A percentile compares a stretch with the other conserved stretches of the same genome.
Conservation (phyloP, 2,797 vertebrate species). For the Chiropotes sagulatus region DNA sequence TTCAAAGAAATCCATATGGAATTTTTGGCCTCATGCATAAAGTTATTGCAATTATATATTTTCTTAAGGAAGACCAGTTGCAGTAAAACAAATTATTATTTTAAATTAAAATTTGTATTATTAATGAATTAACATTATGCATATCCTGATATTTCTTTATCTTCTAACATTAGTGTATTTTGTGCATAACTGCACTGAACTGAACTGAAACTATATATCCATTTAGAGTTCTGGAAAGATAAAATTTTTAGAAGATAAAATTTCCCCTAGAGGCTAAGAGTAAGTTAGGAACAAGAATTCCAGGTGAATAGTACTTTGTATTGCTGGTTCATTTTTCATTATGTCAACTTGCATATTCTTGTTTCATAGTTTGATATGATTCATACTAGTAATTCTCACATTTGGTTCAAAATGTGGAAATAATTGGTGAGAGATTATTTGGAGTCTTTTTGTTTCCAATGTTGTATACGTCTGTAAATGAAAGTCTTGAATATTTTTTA, state of each 20-base stretch:
- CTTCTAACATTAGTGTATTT: slow-evolving; percentile 20
- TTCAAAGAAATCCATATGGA: background rate
- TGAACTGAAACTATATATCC: background rate
- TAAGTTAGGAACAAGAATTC: slow-evolving; percentile 39
- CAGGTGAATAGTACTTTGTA: background rate
- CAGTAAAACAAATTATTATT: slow-evolving; percentile 23
- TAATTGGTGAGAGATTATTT: slow-evolving; percentile 51
- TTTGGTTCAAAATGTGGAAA: slow-evolving; percentile 48
- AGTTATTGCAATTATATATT: slow-evolving; percentile 29
- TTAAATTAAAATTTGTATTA: slow-evolving; percentile 11
- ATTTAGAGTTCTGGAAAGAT: slow-evolving; percentile 54
- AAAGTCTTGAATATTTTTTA: background rate
- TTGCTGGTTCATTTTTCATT: slow-evolving; percentile 37
- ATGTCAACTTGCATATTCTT: slow-evolving; percentile 20
- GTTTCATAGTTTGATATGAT: background rate
- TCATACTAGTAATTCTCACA: slow-evolving; percentile 56
- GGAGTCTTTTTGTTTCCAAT: background rate
- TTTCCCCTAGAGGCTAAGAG: slow-evolving; percentile 28
- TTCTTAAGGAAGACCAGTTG: background rate
- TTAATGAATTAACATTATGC: slow-evolving; percentile 40
- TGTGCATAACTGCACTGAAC: slow-evolving; percentile 1
- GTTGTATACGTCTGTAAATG: background rate
- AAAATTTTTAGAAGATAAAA: slow-evolving; percentile 37
- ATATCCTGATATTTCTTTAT: background rate
- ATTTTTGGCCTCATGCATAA: background rate